phyloP scores from a whole-genome alignment of 2,888 invertebrate species.

The Schizaphis graminum region DNA sequence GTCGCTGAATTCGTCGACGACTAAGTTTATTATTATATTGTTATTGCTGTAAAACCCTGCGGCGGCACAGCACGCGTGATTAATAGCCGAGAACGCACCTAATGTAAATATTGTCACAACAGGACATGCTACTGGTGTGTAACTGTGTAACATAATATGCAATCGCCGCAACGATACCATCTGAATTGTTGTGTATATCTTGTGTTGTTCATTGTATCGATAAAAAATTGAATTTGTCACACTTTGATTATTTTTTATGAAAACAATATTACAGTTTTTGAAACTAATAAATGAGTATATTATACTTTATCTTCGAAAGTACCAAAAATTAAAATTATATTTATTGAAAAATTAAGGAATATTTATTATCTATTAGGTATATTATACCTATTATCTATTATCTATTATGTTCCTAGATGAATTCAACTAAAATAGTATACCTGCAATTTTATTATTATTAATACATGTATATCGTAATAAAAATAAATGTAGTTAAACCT shows the following conservation, averaged over 20 bases:
- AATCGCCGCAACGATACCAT: not conserved
- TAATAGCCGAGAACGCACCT: conserved; percentile 26
- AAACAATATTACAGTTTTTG: not conserved
- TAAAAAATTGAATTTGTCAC: not conserved
- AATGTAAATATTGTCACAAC: conserved; percentile 50
- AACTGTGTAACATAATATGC: not conserved
- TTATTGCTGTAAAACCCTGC: not conserved
- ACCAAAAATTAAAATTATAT: not conserved
- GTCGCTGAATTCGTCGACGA: not conserved
- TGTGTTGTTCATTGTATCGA: not conserved
- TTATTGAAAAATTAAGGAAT: conserved; percentile 4
- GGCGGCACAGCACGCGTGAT: not conserved
- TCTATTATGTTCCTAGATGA: not conserved
- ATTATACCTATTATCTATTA: not conserved
- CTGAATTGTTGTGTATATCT: not conserved
- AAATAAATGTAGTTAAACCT: not conserved
- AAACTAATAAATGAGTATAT: not conserved
- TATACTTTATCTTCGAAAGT: not conserved
- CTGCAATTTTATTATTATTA: not conserved
- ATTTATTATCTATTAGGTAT: not conserved
- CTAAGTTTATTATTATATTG: not conserved
- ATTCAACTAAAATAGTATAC: conserved; percentile 20
- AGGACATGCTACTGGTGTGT: conserved; percentile 35
- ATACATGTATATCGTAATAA: not conserved
- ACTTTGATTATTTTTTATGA: not conserved